Evolutionary conservation across 2,113 vertebrate species (phyloP).

Genomic region (Leucopternis melanops): DNA sequence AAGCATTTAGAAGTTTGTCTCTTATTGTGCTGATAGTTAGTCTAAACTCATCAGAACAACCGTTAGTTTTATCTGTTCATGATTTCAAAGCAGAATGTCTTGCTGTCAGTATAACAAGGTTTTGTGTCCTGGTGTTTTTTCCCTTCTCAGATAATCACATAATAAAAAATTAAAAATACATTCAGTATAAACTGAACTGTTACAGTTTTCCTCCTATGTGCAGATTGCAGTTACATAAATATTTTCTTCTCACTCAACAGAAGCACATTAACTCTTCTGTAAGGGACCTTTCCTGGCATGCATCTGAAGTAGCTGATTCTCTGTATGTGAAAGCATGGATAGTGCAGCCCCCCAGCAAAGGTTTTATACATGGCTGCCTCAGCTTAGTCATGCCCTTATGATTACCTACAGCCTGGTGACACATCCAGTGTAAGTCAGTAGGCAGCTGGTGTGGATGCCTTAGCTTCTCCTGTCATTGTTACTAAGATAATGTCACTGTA

Average conservation of each 20-base stretch:
- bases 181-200: not conserved
- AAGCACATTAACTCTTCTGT: not conserved
- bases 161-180: not conserved
- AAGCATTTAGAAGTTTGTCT: not conserved
- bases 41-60: not conserved
- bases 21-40: not conserved
- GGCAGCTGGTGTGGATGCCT: not conserved
- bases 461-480: not conserved
- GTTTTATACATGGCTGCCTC: not conserved
- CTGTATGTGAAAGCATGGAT: not conserved
- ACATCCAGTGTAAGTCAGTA: not conserved
- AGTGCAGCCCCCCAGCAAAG: not conserved
- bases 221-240: not conserved
- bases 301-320: not conserved
- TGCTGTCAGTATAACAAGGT: not conserved
- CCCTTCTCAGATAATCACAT: not conserved
- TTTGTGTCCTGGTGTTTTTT: not conserved
- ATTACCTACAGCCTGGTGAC: not conserved
- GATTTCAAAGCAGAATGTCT: not conserved
- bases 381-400: not conserved
- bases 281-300: not conserved
- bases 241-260: not conserved
- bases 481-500: not conserved
- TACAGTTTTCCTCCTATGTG: not conserved
- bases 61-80: not conserved